These are phyloP conservation scores for Chiloscyllium punctatum DNA, from an alignment of 2,797 vertebrate genomes.

Conservation along the genomic window DNA sequence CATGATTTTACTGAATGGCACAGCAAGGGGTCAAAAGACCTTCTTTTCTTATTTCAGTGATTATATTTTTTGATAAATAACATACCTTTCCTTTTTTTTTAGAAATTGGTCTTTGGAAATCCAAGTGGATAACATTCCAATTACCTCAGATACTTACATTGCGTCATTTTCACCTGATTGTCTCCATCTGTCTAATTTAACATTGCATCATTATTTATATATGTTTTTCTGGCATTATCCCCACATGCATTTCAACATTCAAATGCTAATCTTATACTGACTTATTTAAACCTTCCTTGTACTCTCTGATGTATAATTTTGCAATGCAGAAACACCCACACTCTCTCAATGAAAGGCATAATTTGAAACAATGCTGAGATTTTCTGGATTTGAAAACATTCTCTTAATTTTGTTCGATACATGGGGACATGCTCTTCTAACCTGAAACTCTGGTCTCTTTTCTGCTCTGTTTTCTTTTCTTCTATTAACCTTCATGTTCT, in stretches of 20 bases:
- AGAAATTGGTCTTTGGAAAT: not conserved
- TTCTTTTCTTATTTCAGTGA: too few relatives aligned
- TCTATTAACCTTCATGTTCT: not conserved
- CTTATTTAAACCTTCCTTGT: slow-evolving; percentile 5
- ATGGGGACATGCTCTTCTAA: not conserved
- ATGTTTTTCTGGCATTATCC: not conserved
- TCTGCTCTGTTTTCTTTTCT: not conserved
- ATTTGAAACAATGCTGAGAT: not conserved
- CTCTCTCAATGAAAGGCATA: not conserved
- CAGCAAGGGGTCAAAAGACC: too few relatives aligned
- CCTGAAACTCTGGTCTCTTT: not conserved
- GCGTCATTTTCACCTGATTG: not conserved
- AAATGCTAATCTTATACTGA: not conserved
- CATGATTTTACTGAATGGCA: too few relatives aligned
- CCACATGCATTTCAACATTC: not conserved
- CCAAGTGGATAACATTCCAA: too few relatives aligned
- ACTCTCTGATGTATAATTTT: not conserved
- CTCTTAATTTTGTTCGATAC: not conserved
- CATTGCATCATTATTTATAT: not conserved
- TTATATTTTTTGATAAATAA: not conserved
- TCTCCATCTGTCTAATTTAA: not conserved
- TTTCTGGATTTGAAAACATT: not conserved
- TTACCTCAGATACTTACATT: not conserved
- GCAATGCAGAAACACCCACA: not conserved
- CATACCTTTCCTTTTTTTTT: not conserved